A percentile compares a stretch with the other conserved stretches of the same genome.
These are phyloP conservation scores for Pammene aurita DNA, from an alignment of 2,888 invertebrate species.

Conservation along the genomic window DNA sequence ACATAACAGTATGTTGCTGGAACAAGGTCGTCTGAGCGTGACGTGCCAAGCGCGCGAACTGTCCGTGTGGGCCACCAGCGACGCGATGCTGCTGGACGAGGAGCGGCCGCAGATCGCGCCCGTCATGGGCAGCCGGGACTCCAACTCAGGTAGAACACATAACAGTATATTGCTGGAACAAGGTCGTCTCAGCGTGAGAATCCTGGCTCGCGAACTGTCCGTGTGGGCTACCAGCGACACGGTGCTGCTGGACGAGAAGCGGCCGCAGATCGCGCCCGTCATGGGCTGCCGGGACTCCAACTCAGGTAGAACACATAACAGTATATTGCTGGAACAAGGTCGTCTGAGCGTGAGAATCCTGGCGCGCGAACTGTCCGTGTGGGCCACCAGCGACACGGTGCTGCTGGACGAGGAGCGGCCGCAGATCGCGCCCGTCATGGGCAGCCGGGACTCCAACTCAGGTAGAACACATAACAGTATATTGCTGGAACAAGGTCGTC, in stretches of 20 bases:
- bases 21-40: conserved; percentile 75
- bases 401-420: conserved; percentile 86
- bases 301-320: no score
- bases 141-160: no score
- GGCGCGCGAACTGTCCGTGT: conserved; percentile 83
- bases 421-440: conserved; percentile 86
- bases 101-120: no score
- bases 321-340: no score
- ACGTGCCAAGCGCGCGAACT: conserved; percentile 84
- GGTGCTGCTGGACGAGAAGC: no score
- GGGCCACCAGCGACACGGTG: conserved; percentile 81
- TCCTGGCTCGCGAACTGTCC: conserved; percentile 83
- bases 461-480: conserved; percentile 51
- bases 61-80: conserved; percentile 84
- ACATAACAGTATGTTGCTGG: no score
- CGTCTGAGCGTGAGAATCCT: conserved; percentile 77
- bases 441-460: conserved; percentile 84
- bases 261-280: no score
- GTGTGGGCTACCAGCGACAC: no score
- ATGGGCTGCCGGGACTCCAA: no score
- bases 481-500: not conserved
- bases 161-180: no score
- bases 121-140: no score
- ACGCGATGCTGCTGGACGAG: no score
- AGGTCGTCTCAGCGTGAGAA: conserved; percentile 80